These are phyloP conservation scores for Zaprionus ghesquierei DNA, from an alignment of 1,140 invertebrate species.

Conservation along the genomic window DNA sequence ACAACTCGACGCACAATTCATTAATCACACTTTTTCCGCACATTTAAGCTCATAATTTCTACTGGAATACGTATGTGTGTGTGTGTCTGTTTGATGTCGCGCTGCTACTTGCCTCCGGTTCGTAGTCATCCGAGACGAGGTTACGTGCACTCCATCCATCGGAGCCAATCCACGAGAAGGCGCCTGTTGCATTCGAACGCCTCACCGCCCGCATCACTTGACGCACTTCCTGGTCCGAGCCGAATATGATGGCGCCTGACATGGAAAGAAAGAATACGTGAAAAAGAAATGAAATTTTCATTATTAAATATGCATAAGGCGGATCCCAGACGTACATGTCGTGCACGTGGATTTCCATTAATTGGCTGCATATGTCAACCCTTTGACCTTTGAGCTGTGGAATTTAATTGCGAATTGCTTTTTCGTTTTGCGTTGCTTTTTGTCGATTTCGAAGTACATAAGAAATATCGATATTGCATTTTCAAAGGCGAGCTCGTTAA, in stretches of 20 bases:
- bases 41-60: constrained; percentile 70
- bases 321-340: not conserved
- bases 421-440: not conserved
- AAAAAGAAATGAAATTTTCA: constrained; percentile 31
- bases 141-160: constrained; percentile 95
- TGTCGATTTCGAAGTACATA: not conserved
- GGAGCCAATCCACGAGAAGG: constrained; percentile 97
- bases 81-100: not conserved
- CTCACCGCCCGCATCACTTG: constrained; percentile 95
- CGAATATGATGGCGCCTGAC: constrained; percentile 96
- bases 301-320: constrained; percentile 35
- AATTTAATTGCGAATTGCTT: not conserved
- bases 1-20: constrained; percentile 32
- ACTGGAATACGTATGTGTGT: constrained; percentile 1
- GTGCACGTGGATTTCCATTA: not conserved
- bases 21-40: constrained; percentile 71
- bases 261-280: not conserved
- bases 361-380: not conserved
- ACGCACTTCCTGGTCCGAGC: constrained; percentile 97
- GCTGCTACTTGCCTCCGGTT: constrained; percentile 86
- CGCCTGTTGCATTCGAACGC: constrained; percentile 92
- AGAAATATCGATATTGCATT: not conserved
- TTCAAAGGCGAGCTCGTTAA: not conserved
- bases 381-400: not conserved
- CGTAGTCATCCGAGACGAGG: constrained; percentile 94